Percentiles rank a stretch among this genome's conserved stretches.
These are phyloP conservation scores for Gallinago undulata DNA, from an alignment of 2,113 vertebrate species.

Conservation along the genomic window DNA sequence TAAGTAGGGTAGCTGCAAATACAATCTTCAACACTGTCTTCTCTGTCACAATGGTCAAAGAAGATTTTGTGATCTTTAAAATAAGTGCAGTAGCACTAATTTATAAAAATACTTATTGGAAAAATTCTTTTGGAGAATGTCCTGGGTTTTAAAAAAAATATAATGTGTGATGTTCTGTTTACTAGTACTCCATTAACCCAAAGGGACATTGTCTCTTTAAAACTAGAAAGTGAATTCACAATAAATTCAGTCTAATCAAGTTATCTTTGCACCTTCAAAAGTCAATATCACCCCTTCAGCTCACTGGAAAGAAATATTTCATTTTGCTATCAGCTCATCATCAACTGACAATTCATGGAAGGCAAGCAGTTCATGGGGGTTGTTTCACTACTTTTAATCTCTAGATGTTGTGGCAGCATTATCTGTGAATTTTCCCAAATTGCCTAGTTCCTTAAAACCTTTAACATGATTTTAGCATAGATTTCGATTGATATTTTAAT, in stretches of 20 bases:
- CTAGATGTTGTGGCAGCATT: not conserved
- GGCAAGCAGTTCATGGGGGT: not conserved
- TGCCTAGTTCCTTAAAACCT: not conserved
- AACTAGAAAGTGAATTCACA: not conserved
- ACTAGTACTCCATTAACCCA: not conserved
- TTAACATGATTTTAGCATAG: constrained; percentile 6
- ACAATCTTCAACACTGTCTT: not conserved
- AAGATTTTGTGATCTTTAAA: not conserved
- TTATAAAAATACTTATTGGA: not conserved
- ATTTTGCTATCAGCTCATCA: constrained; percentile 38
- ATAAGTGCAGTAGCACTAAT: not conserved
- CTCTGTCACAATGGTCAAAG: not conserved
- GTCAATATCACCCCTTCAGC: constrained; percentile 47
- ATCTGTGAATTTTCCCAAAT: constrained; percentile 3
- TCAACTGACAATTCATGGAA: constrained; percentile 35
- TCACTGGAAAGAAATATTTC: constrained; percentile 41
- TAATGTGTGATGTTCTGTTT: not conserved
- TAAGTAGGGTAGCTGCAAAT: not conserved
- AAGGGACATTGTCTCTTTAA: not conserved
- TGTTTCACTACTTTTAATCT: constrained; percentile 26
- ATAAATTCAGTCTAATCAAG: constrained; percentile 25
- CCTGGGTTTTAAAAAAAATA: not conserved
- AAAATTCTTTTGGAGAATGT: not conserved
- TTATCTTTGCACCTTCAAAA: constrained; percentile 36
- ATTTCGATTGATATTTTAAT: constrained; percentile 43